These are phyloP conservation scores for Plebejus melissa DNA, from an alignment of 2,888 invertebrate genomes.

Conservation along the genomic window DNA sequence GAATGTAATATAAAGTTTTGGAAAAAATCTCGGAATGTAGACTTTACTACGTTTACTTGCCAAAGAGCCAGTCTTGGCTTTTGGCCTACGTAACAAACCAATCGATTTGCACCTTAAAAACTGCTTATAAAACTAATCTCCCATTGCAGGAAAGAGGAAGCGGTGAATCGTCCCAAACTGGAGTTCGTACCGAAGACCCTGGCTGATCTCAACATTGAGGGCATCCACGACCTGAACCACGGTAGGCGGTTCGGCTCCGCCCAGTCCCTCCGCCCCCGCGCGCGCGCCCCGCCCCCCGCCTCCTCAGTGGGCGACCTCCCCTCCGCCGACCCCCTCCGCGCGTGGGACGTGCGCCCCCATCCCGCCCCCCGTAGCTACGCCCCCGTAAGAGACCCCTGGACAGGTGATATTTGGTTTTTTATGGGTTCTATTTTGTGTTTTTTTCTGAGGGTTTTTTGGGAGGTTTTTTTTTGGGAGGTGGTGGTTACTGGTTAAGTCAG, in stretches of 20 bases:
- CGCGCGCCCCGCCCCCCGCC: conserved; percentile 57
- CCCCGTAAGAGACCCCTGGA: conserved; percentile 74
- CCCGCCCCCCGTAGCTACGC: conserved; percentile 28
- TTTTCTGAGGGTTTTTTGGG: conserved; percentile 41
- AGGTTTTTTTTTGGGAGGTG: neutral
- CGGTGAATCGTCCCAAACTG: conserved; percentile 91
- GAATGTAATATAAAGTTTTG: too few relatives aligned
- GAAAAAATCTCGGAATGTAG: too few relatives aligned
- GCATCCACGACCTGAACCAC: conserved; percentile 83
- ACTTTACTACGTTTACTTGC: too few relatives aligned
- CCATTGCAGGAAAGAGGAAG: conserved; percentile 88
- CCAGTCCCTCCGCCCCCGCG: conserved; percentile 67
- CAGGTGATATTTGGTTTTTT: conserved; percentile 78
- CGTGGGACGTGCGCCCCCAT: conserved; percentile 53
- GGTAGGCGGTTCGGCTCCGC: conserved; percentile 80
- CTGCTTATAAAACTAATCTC: neutral
- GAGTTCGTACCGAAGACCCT: conserved; percentile 96
- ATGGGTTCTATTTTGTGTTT: conserved; percentile 51
- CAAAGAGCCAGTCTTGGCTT: too few relatives aligned
- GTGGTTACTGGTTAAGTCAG: neutral
- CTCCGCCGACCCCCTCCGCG: conserved; percentile 58
- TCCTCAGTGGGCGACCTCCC: conserved; percentile 68
- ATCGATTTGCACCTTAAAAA: too few relatives aligned
- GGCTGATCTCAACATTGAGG: conserved; percentile 91
- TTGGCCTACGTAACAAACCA: too few relatives aligned